A percentile compares a stretch with the other conserved stretches of the same genome.
Evolutionary conservation across 2,888 invertebrate genomes (phyloP).

Genomic region (Antheraea yamamai): DNA sequence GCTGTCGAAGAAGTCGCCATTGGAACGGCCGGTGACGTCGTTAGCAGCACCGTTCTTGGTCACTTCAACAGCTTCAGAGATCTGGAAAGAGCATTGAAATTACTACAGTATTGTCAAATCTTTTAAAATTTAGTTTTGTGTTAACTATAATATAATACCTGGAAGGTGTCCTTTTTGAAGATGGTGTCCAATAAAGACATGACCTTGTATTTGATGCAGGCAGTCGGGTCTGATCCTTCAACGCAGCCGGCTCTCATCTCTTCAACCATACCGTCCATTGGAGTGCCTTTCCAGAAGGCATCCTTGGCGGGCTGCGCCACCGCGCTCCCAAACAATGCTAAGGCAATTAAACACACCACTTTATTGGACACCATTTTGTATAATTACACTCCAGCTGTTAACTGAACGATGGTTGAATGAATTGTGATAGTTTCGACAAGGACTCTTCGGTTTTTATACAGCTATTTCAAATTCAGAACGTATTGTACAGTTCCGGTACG

Average conservation of each 20-base stretch:
- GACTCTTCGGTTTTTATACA: slow-evolving; percentile 79
- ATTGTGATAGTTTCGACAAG: slow-evolving; percentile 78
- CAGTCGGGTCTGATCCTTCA: slow-evolving; percentile 88
- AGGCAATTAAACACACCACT: slow-evolving; percentile 74
- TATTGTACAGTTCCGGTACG: slow-evolving; percentile 74
- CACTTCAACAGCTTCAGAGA: slow-evolving; percentile 88
- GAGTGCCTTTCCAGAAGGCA: slow-evolving; percentile 86
- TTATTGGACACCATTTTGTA: slow-evolving; percentile 73
- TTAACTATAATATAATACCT: slow-evolving; percentile 74
- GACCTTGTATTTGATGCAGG: slow-evolving; percentile 92
- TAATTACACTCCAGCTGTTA: slow-evolving; percentile 59
- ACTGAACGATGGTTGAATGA: slow-evolving; percentile 68
- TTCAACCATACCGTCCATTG: slow-evolving; percentile 88
- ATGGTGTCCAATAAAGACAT: slow-evolving; percentile 90
- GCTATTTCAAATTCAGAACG: slow-evolving; percentile 81
- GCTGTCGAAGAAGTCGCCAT: slow-evolving; percentile 84
- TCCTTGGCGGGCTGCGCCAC: slow-evolving; percentile 84
- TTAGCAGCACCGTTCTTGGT: slow-evolving; percentile 86
- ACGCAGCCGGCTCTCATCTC: slow-evolving; percentile 89
- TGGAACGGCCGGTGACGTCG: slow-evolving; percentile 83
- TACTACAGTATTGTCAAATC: neutral
- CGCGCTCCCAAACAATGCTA: slow-evolving; percentile 82
- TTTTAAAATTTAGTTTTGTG: slow-evolving; percentile 19
- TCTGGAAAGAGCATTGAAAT: slow-evolving; percentile 65
- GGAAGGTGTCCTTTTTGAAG: slow-evolving; percentile 89